Conservation (phyloP, 2,113 vertebrate genomes). For the Circaetus gallicus region DNA sequence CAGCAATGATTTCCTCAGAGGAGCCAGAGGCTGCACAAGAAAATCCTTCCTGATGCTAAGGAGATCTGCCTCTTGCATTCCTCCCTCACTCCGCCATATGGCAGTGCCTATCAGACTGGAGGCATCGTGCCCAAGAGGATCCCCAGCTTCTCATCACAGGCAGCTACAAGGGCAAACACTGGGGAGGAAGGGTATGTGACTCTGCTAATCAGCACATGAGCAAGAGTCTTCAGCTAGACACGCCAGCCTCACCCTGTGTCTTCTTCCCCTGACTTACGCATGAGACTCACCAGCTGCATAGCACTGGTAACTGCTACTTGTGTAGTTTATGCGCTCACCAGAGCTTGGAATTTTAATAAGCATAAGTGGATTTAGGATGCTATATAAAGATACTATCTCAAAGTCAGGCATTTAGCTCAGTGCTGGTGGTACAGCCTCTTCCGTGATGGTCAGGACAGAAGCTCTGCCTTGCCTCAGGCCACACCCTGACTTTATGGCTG, state of each 20-base stretch:
- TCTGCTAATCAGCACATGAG: background rate
- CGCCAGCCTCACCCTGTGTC: background rate
- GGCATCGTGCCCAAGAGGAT: background rate
- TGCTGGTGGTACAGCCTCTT: background rate
- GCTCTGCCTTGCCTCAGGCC: background rate
- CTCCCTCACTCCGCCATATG: rapidly evolving
- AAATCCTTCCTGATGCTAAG: background rate
- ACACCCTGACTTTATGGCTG: background rate
- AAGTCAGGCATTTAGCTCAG: background rate
- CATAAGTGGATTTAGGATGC: background rate
- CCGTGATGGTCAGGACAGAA: background rate
- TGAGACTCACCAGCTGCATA: background rate
- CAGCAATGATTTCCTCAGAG: background rate
- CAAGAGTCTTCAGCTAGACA: background rate
- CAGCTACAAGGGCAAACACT: background rate
- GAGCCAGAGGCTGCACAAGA: background rate
- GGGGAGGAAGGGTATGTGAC: background rate
- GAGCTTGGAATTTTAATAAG: background rate
- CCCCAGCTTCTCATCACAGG: background rate
- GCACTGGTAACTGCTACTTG: background rate
- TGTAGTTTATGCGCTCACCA: background rate
- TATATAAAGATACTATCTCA: background rate
- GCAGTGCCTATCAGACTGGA: background rate
- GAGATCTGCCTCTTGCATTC: background rate
- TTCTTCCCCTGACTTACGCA: background rate